These are phyloP conservation scores for Acanthochromis polyacanthus DNA, from an alignment of 2,113 vertebrate species.

Conservation along the genomic window DNA sequence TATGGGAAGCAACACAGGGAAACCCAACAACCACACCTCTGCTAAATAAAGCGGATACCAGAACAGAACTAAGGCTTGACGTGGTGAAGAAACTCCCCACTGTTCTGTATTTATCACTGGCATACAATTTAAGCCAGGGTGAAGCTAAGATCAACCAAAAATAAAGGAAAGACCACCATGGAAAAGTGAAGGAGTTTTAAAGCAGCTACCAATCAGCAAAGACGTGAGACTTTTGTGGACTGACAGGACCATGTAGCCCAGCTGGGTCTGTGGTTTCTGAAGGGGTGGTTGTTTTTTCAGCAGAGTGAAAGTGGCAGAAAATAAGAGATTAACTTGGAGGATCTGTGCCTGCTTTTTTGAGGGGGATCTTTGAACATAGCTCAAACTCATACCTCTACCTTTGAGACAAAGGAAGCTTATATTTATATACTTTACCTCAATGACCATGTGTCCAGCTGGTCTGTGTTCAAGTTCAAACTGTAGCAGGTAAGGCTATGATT, in stretches of 20 bases:
- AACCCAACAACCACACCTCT: conserved; percentile 73
- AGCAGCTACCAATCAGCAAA: conserved; percentile 62
- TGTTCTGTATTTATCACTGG: conserved; percentile 62
- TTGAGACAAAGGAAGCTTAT: conserved; percentile 23
- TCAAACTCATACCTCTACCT: conserved; percentile 31
- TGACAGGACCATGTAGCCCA: conserved; percentile 45
- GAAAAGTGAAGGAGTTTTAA: conserved; percentile 60
- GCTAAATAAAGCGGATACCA: conserved; percentile 76
- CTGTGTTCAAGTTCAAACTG: conserved; percentile 23
- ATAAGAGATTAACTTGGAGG: conserved; percentile 31
- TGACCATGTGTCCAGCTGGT: conserved; percentile 40
- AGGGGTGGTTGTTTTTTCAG: conserved; percentile 39
- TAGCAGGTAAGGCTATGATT: conserved; percentile 61
- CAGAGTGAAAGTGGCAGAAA: conserved; percentile 57
- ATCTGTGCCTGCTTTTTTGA: conserved; percentile 12
- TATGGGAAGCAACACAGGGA: conserved; percentile 58
- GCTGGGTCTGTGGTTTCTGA: conserved; percentile 40
- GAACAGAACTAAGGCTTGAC: conserved; percentile 62
- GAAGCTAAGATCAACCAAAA: conserved; percentile 46
- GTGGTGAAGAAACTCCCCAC: conserved; percentile 62
- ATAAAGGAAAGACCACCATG: conserved; percentile 49
- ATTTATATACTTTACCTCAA: conserved; percentile 52
- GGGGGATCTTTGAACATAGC: conserved; percentile 28
- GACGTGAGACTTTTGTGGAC: conserved; percentile 61
- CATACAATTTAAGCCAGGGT: conserved; percentile 76